These are phyloP conservation scores for Romanogobio albipinnatus DNA, from an alignment of 2,113 vertebrate genomes.

Conservation along the genomic window DNA sequence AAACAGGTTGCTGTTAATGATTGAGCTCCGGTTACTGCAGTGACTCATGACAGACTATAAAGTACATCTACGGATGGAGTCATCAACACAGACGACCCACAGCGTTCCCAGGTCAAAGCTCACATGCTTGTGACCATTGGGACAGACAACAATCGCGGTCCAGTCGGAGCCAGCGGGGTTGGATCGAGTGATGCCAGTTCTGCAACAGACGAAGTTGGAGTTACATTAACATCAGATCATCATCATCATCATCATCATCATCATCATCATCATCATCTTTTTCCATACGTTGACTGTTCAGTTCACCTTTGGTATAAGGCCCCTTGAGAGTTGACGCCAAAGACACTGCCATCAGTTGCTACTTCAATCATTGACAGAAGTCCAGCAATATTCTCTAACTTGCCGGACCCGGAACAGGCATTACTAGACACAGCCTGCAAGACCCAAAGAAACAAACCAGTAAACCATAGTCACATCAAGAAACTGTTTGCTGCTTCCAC, in stretches of 20 bases:
- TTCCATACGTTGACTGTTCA: background rate
- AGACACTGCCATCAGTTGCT: slow-evolving; percentile 48
- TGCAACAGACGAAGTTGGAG: background rate
- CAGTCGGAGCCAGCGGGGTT: slow-evolving; percentile 14
- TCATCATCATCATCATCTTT: too few species aligned
- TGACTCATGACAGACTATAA: too few species aligned
- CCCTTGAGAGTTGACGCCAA: background rate
- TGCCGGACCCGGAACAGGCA: background rate
- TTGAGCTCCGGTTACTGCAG: too few species aligned
- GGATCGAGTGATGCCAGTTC: background rate
- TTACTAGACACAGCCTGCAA: background rate
- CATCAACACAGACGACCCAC: background rate
- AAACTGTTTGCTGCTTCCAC: background rate
- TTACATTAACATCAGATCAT: background rate
- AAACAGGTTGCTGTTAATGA: too few species aligned
- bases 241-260: too few species aligned
- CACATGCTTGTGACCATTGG: background rate
- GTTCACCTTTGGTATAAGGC: slow-evolving; percentile 44
- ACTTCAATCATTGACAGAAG: slow-evolving; percentile 38
- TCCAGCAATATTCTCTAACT: background rate
- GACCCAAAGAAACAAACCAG: background rate
- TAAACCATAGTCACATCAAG: background rate
- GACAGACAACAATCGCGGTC: background rate
- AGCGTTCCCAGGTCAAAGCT: slow-evolving; percentile 13
- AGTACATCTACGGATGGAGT: background rate